Evolutionary conservation across 2,113 vertebrate species (phyloP), one percentile per base, ranked within the genome.

Genomic region (Nothocercus julius): DNA sequence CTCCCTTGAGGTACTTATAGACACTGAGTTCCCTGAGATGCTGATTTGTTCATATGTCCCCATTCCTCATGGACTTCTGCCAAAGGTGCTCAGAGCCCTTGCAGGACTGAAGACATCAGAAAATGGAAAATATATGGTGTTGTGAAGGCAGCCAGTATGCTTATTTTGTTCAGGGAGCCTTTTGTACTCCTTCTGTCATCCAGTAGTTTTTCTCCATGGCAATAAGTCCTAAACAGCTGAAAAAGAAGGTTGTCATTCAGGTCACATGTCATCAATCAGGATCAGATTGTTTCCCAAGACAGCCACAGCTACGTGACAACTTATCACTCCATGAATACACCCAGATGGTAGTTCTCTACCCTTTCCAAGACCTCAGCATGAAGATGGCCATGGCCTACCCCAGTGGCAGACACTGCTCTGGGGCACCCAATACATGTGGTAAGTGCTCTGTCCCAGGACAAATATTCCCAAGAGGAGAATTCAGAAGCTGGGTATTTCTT

Each of bases 351-450:
- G 34, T 9, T 80, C 56, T 62, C 40, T 44, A 7, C 9, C 34
- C 8, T 80, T 51, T 69, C 27, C 13, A 58, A 28, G 62, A 30
- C 56, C 18, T 51, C 12, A n/a, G 12, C 24, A 10, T n/a, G 45
- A 27, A 44, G 61, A n/a, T 9, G 20, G 28, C 25, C 53, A 45
- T 54, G 51, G 53, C 8, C 32, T 7, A 4, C 18, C 5, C 4
- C 36, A 20, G 18, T 54, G 38, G 15, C 58, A 64, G 63, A 8
- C 36, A 38, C 0, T 2, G 32, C n/a, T 42, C n/a, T 36, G 54
- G 47, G 6, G 15, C 32, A 28, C 0, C 56, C 17, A 56, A 3
- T 22, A 18, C 0, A 5, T 20, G 13, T 34, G n/a, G 51, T 53
- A 20, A 53, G 10, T 36, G 11, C 18, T 27, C 47, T 64, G 25